Base-by-base conservation (phyloP, 2,888 invertebrate genomes). In the Myathropa florea region DNA sequence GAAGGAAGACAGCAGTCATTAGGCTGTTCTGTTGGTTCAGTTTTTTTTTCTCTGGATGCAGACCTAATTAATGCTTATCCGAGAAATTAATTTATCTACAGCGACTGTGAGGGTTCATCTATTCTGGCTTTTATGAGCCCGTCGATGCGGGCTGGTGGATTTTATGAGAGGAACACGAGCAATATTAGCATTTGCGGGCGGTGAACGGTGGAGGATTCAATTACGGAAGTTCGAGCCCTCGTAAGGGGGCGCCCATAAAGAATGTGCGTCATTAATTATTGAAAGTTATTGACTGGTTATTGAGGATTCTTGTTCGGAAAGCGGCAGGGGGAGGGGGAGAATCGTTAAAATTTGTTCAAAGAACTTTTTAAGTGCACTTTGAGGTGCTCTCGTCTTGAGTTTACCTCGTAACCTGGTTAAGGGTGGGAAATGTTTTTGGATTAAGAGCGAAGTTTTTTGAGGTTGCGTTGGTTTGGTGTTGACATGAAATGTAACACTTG, bases 61-160 rank as follows among this genome's bases (percentile, higher is more conserved):
- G 36, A 60, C 9, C 68, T 75, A 84, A 67, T 80, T 80, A 80
- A 76, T 80, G 71, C 60, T 76, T 76, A 76, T 64, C 70, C 26
- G 33, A 26, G 59, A 65, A 72, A 72, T 76, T 80, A 63, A 84
- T 84, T 84, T 80, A 68, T 59, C 63, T 18, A 4, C 33, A 53
- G 67, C 28, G 3, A 24, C 0, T 59, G 61, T 10, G n/a, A 6
- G 46, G 57, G 18, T 57, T 68, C 12, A n/a, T 30, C 39, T 70
- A 65, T 59, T 57, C 14, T 59, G 9, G 9, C 12, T 65, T 55
- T 46, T 26, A 10, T 57, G 61, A 24, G 30, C 21, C 12, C 0
- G 12, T 18, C 18, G 18, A 36, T 36, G 23, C 14, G 60, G 14
- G 12, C 6, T 4, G 23, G 10, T 30, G 70, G 30, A 36, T 39